Percentiles rank a stretch among this genome's conserved stretches.
phyloP scores from a whole-genome alignment of 2,888 invertebrate genomes.

The Oscheius sp. region DNA sequence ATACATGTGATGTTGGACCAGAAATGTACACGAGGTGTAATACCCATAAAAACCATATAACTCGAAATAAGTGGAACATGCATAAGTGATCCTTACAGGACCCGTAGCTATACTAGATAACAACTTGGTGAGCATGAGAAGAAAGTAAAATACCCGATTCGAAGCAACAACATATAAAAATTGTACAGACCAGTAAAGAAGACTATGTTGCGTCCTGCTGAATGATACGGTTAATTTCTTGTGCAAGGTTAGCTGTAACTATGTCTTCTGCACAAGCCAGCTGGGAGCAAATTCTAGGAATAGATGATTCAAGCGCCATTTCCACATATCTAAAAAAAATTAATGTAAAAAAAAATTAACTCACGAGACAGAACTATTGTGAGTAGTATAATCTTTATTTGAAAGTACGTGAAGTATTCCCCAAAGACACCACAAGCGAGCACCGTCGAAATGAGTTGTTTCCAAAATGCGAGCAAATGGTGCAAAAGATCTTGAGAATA shows the following conservation, averaged over 20 bases:
- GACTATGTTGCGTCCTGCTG: no score
- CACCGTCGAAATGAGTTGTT: conserved; percentile 76
- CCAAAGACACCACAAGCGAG: conserved; percentile 83
- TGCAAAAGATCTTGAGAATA: conserved; percentile 79
- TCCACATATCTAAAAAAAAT: background rate
- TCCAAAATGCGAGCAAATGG: conserved; percentile 79
- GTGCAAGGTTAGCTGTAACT: no score
- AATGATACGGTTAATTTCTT: no score
- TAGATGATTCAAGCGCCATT: background rate
- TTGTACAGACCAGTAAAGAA: no score
- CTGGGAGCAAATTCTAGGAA: background rate
- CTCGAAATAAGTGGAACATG: background rate
- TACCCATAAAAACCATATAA: background rate
- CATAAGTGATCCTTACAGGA: conserved; percentile 3
- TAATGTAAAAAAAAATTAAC: background rate
- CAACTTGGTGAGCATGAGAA: no score
- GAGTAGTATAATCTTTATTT: conserved; percentile 74
- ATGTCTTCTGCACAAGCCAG: no score
- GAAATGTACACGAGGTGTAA: background rate
- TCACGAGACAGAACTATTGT: no score
- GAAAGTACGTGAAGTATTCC: conserved; percentile 79
- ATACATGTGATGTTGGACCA: background rate
- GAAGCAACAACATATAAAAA: no score
- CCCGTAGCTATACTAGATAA: background rate
- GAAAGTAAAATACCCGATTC: no score